Base-by-base conservation (phyloP, 2,113 vertebrate genomes). In the Brachionichthys hirsutus region DNA sequence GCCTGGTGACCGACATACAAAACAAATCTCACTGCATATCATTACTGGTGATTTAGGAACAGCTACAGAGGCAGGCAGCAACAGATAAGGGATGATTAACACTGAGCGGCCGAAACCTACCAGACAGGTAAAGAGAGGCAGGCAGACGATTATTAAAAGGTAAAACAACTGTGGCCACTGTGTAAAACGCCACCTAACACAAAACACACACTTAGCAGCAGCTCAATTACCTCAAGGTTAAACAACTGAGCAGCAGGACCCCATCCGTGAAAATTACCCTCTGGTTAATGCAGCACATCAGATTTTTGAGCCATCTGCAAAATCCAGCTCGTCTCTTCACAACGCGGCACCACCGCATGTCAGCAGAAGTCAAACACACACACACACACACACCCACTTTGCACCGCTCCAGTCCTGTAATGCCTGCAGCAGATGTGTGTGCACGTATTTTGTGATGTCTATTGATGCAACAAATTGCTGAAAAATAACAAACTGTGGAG, bases 381-480 rank as follows among this genome's bases (percentile, higher is more conserved):
- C n/a, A n/a, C n/a, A n/a, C n/a, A n/a, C n/a, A n/a, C n/a, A n/a
- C n/a, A n/a, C n/a, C n/a, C n/a, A 38, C 19, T 56, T 40, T 73
- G 44, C n/a, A 22, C 1, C 5, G 4, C 14, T 45, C 8, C 17
- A 56, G 46, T 22, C 44, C 43, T 36, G 9, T 15, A 16, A 36
- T 41, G 14, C 46, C 38, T 48, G n/a, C n/a, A 58, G 3, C 4
- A 20, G 36, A 24, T 46, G 22, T 22, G 38, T 42, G 38, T 51
- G 20, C 48, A 17, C 49, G 51, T 20, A 44, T 15, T 12, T 48
- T 18, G 20, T 34, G 42, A 54, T 44, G 50, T 24, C 38, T 63
- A 34, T 38, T 68, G 20, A 57, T 56, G 43, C 35, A 53, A 53
- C 4, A 60, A 20, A 72, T 72, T 36, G 38, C 62, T 40, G 9